A percentile compares a stretch with the other conserved stretches of the same genome.
Evolutionary conservation across 1,140 invertebrate species (phyloP).

Genomic region (Heliconius nattereri): DNA sequence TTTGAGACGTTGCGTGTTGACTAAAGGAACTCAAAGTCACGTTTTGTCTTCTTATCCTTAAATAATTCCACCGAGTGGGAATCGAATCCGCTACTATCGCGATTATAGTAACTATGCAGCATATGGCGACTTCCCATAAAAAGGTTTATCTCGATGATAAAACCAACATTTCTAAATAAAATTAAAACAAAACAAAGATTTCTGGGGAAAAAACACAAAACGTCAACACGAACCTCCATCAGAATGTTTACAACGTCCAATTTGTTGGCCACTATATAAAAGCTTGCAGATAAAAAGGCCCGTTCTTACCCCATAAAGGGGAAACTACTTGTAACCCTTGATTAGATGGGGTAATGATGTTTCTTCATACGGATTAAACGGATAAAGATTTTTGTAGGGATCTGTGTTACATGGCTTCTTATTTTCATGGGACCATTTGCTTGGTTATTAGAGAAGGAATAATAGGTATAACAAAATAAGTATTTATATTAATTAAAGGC

Average conservation of each 20-base stretch:
- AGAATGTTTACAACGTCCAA: slow-evolving; percentile 57
- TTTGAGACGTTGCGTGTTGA: background rate
- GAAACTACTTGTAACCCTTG: slow-evolving; percentile 59
- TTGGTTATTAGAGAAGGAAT: background rate
- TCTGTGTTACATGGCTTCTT: background rate
- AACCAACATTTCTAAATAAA: background rate
- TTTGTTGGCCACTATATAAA: slow-evolving; percentile 51
- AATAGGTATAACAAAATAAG: too few relatives aligned
- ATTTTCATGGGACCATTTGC: background rate
- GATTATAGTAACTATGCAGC: too few relatives aligned
- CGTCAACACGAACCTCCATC: slow-evolving; percentile 41
- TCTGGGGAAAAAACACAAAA: slow-evolving; percentile 18
- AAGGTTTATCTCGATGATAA: too few relatives aligned
- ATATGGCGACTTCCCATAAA: too few relatives aligned
- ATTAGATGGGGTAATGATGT: slow-evolving; percentile 65
- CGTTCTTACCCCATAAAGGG: slow-evolving; percentile 54
- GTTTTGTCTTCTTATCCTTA: background rate
- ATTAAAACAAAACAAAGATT: background rate
- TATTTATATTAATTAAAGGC: too few relatives aligned
- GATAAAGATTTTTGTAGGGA: slow-evolving; percentile 24
- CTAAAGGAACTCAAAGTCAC: background rate
- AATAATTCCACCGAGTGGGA: background rate
- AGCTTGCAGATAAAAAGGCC: slow-evolving; percentile 61
- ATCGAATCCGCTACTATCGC: background rate
- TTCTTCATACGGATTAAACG: slow-evolving; percentile 56